phyloP scores from a whole-genome alignment of 2,113 vertebrate genomes.

The Lophochroa leadbeateri region DNA sequence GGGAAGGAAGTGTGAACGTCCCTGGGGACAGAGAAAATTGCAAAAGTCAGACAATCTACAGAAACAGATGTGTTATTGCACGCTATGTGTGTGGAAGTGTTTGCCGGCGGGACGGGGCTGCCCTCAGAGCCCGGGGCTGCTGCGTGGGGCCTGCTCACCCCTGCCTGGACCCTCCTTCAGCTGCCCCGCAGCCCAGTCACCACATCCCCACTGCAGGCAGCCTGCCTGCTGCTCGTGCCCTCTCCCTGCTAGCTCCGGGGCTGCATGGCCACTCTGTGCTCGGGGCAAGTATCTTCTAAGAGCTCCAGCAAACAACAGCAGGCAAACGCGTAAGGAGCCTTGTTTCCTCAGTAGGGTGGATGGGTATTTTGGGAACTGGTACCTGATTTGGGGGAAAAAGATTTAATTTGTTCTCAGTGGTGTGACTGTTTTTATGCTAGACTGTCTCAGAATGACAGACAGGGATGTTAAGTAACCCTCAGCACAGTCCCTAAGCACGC shows the following conservation, averaged over 20 bases:
- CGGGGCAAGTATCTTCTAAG: background rate
- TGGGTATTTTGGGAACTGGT: background rate
- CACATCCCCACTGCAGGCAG: fast-evolving
- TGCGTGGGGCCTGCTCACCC: fast-evolving
- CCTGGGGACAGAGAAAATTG: background rate
- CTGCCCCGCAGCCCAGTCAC: background rate
- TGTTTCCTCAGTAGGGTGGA: background rate
- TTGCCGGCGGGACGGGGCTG: background rate
- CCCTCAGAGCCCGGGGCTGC: background rate
- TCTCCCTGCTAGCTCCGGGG: background rate
- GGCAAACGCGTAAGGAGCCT: background rate
- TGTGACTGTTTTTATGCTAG: background rate
- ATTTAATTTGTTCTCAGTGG: background rate
- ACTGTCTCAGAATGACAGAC: background rate
- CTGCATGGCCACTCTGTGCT: fast-evolving
- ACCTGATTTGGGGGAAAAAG: background rate
- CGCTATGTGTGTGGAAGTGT: fast-evolving
- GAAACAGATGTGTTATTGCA: background rate
- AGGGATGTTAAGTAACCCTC: background rate
- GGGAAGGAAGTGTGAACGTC: background rate
- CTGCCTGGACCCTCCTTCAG: too few species aligned
- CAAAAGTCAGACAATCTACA: background rate
- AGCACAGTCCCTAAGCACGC: background rate
- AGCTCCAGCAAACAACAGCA: background rate
- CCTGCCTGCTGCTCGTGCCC: background rate